These are phyloP conservation scores for Microchrysa polita DNA, from an alignment of 2,888 invertebrate genomes.

Conservation along the genomic window DNA sequence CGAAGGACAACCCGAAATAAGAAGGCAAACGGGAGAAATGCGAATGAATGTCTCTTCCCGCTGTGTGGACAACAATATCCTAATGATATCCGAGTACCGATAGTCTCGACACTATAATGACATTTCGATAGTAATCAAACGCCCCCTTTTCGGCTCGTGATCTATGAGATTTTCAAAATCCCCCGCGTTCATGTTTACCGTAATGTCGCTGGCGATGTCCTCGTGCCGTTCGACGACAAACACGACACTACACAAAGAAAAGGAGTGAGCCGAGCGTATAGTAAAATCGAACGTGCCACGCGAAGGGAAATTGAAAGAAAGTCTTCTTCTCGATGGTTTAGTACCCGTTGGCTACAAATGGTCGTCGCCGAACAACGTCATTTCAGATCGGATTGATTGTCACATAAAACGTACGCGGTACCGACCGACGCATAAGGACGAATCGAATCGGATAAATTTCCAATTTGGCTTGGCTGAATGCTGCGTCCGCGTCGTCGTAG, in stretches of 20 bases:
- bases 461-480: too few species aligned
- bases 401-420: too few species aligned
- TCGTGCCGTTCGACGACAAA: too few species aligned
- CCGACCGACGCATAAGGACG: too few species aligned
- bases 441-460: slow-evolving; percentile 27
- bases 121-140: slow-evolving; percentile 47
- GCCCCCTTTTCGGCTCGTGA: slow-evolving; percentile 29
- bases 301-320: not conserved
- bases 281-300: not conserved
- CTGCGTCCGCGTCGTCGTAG: too few species aligned
- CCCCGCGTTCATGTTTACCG: not conserved
- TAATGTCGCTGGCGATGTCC: not conserved
- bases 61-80: not conserved
- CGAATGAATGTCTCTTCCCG: too few species aligned
- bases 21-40: slow-evolving; percentile 5
- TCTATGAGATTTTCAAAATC: slow-evolving; percentile 22
- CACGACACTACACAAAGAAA: not conserved
- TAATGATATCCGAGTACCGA: slow-evolving; percentile 15
- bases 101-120: slow-evolving; percentile 44
- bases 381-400: slow-evolving; percentile 35
- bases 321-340: not conserved
- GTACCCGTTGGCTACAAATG: not conserved
- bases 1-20: not conserved
- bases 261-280: not conserved
- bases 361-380: too few species aligned